Evolutionary conservation across 2,888 invertebrate species (phyloP).

Genomic region (Eugnorisma glareosa): DNA sequence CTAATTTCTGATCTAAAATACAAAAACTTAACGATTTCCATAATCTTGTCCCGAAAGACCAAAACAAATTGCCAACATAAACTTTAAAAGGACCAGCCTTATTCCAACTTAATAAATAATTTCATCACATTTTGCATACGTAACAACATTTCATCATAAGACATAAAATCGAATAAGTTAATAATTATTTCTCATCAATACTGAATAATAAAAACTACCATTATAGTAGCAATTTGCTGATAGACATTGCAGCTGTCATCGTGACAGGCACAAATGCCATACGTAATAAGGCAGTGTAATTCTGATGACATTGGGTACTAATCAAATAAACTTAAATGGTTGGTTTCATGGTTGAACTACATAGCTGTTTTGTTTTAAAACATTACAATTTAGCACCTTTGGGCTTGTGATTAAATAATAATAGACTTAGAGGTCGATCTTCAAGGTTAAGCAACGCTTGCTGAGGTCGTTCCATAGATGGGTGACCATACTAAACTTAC

Average conservation of each 20-base stretch:
- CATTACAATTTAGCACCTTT: background rate
- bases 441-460: background rate
- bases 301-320: constrained; percentile 64
- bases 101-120: constrained; percentile 27
- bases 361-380: background rate
- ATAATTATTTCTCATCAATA: constrained; percentile 52
- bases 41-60: background rate
- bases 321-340: background rate
- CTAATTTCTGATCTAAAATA: background rate
- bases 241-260: constrained; percentile 71
- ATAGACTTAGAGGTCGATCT: background rate
- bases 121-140: constrained; percentile 41
- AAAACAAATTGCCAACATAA: constrained; percentile 18
- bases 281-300: constrained; percentile 65
- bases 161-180: constrained; percentile 56
- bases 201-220: constrained; percentile 37
- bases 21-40: background rate
- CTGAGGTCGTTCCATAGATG: background rate
- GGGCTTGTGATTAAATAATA: background rate
- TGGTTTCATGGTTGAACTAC: background rate
- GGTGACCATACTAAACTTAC: background rate
- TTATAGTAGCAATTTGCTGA: constrained; percentile 49
- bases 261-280: constrained; percentile 73
- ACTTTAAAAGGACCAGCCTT: constrained; percentile 12
- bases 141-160: constrained; percentile 51